Base-by-base conservation (phyloP, 2,113 vertebrate genomes). In the Ochotona princeps region DNA sequence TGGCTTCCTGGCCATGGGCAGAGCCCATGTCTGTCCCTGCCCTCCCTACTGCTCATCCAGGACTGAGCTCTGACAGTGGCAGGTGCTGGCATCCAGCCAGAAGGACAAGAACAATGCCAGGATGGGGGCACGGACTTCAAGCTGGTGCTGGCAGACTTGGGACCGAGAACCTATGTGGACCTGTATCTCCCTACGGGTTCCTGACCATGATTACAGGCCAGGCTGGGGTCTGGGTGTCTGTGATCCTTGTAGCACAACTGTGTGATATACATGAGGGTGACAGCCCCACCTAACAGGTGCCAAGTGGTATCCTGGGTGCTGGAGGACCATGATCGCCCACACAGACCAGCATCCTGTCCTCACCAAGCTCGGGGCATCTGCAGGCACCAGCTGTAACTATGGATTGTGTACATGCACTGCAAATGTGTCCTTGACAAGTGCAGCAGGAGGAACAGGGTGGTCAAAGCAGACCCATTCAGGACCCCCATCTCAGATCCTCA, bases 221-320 rank as follows among this genome's bases (percentile, higher is more conserved):
- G 72, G n/a, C 73, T 44, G 38, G 38, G 38, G 38, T 44, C 38
- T 44, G 38, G 38, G 38, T 44, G 38, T 44, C 38, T 44, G 38
- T 44, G 6, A 6, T 44, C 80, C 12, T 0, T 0, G 28, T 35
- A 35, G 15, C 61, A 44, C 25, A 69, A 70, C 13, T 26, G 7
- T 14, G 7, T 0, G 11, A 7, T 11, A 5, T 11, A 67, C n/a
- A 0, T 4, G 32, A 28, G 26, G 25, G 8, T 60, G 15, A 23
- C 13, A 72, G 12, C 51, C 38, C 23, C 79, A 6, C 13, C 0
- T 14, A 8, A 13, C 61, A 15, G 1, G 8, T 14, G 35, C 73
- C 75, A 23, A 8, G 35, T 5, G 1, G 65, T 5, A 0, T 32
- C 61, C 38, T 23, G 13, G 38, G 51, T 7, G 11, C 7, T 3